These are phyloP conservation scores for Xerus inauris DNA, from an alignment of 2,113 vertebrate genomes.

Conservation along the genomic window DNA sequence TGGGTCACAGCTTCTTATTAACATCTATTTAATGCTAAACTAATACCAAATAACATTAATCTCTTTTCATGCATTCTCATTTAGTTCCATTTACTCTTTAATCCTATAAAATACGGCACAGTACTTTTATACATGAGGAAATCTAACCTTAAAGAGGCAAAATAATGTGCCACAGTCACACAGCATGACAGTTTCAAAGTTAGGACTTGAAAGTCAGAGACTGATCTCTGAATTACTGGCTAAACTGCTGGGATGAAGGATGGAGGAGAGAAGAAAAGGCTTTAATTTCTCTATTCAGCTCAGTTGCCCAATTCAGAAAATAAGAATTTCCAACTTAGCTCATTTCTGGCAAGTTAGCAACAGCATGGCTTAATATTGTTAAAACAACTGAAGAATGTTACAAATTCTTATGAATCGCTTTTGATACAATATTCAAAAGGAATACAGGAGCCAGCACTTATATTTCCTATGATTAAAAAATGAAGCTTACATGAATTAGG, in stretches of 20 bases:
- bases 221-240: not conserved
- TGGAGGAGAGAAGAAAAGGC: not conserved
- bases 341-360: not conserved
- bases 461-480: not conserved
- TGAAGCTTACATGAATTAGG: not conserved
- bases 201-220: not conserved
- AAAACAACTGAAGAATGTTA: not conserved
- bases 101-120: not conserved
- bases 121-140: not conserved
- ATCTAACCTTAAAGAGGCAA: not conserved
- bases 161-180: not conserved
- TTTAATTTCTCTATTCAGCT: slow-evolving; percentile 18
- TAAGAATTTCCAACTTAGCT: not conserved
- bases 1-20: not conserved
- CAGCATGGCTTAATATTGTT: slow-evolving; percentile 36
- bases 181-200: slow-evolving; percentile 2
- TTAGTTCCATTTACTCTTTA: not conserved
- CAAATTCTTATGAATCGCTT: slow-evolving; percentile 21
- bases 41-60: not conserved
- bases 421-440: slow-evolving; percentile 39
- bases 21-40: slow-evolving; percentile 5
- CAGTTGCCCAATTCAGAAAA: not conserved
- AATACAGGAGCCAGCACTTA: not conserved
- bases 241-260: not conserved
- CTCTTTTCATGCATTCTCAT: not conserved